phyloP scores from a whole-genome alignment of 2,113 vertebrate genomes.

The Pelecanus crispus region DNA sequence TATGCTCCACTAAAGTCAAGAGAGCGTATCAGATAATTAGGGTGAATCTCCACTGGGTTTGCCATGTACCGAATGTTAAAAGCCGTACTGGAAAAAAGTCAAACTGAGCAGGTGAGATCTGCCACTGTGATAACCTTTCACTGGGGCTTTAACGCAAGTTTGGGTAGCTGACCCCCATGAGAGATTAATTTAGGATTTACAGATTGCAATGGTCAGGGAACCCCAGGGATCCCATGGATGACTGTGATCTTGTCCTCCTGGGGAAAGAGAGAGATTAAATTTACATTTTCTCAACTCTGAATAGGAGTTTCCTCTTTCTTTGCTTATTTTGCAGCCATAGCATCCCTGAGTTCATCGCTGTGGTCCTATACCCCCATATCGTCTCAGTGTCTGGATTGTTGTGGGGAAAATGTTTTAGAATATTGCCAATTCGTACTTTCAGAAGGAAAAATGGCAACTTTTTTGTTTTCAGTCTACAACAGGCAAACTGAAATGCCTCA shows the following conservation, averaged over 20 bases:
- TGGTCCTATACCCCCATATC: neutral
- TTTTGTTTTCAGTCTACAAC: neutral
- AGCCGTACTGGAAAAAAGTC: neutral
- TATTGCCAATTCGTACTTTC: neutral
- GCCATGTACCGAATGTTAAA: constrained; percentile 7
- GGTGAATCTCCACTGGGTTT: neutral
- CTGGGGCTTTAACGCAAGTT: neutral
- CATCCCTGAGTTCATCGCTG: neutral
- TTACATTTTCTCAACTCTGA: neutral
- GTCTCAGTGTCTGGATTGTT: neutral
- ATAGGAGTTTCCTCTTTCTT: neutral
- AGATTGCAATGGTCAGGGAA: neutral
- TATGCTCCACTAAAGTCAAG: neutral
- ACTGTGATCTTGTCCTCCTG: neutral
- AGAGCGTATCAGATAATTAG: neutral
- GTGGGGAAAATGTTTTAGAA: neutral
- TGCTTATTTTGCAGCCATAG: neutral
- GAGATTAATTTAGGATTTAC: constrained; percentile 11
- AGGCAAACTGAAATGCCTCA: constrained; percentile 12
- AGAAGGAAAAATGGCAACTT: neutral
- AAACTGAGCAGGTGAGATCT: constrained; percentile 8
- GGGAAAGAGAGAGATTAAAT: neutral
- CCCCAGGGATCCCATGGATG: neutral
- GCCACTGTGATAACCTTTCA: neutral
- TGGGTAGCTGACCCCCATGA: neutral